Base-by-base conservation (phyloP, 1,140 invertebrate genomes). In the Caenorhabditis briggsae region DNA sequence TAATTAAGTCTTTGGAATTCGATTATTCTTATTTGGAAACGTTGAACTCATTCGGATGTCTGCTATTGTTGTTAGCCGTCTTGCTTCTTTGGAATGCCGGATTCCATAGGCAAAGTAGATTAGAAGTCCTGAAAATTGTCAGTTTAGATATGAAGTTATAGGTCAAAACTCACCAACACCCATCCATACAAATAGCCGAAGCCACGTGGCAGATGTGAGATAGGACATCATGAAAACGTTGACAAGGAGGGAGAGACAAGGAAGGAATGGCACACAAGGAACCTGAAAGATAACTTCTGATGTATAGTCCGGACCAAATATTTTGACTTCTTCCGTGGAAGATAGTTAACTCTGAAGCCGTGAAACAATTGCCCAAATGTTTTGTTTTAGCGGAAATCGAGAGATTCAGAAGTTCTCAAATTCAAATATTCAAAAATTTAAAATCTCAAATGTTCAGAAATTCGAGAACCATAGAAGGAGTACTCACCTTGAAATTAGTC, bases 101-200 rank as follows among this genome's bases (percentile, higher is more conserved):
- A 97, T 96, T 0, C 96, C 96, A 90, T 97, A 97, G 0, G 95
- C 93, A 92, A 97, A 96, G 91, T 97, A 97, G 16, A 97, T 94
- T 18, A 96, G 92, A 78, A 96, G 94, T 86, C 96, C 96, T 96
- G 92, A 20, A 89, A 94, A 93, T 89, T 88, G 89, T 87, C 20
- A 86, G 50, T 86, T 46, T 58, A 2, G 7, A 3, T n/a, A 3
- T 2, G 3, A 46, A 65, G n/a, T 12, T 48, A 16, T 14, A 12
- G 20, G 64, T n/a, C 23, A 12, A 50, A 50, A 86, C 93, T 94
- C 89, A 94, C 92, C 94, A 16, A 94, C 82, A 7, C 94, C 94
- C 95, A 98, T 94, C 96, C 96, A 97, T 46, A 96, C 94, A n/a
- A 93, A 94, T 92, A 97, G 96, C 90, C 96, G 94, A 70, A 96